These are phyloP conservation scores for Acomys russatus DNA, from an alignment of 2,797 vertebrate species.

Conservation along the genomic window DNA sequence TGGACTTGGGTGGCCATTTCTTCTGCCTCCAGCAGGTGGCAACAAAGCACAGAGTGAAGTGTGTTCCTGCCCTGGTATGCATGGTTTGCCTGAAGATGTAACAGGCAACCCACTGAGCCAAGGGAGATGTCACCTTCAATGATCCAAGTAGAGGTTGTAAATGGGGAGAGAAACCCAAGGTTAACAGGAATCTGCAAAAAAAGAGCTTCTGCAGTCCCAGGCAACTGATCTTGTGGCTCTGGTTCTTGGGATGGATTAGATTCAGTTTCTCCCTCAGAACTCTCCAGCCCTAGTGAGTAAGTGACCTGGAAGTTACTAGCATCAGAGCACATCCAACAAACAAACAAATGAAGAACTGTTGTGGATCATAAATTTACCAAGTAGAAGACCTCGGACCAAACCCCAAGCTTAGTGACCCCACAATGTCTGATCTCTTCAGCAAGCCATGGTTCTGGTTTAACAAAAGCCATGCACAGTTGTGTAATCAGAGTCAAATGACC, in stretches of 20 bases:
- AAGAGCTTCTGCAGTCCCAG: not conserved
- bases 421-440: not conserved
- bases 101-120: too few species aligned
- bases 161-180: not conserved
- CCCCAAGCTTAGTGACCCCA: not conserved
- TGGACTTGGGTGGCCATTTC: not conserved
- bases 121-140: not conserved
- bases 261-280: too few species aligned
- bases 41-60: not conserved
- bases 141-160: not conserved
- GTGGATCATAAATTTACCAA: not conserved
- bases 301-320: not conserved
- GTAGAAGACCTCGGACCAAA: not conserved
- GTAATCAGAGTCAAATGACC: not conserved
- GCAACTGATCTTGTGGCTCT: not conserved
- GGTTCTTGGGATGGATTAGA: not conserved
- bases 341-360: not conserved
- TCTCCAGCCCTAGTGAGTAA: not conserved
- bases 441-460: not conserved
- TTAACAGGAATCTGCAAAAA: not conserved
- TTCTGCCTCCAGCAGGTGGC: slow-evolving; percentile 61
- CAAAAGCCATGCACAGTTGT: not conserved
- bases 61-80: not conserved
- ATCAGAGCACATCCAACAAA: not conserved
- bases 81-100: not conserved